Evolutionary conservation across 2,888 invertebrate species (phyloP).

Genomic region (Drosophila sordidapex): DNA sequence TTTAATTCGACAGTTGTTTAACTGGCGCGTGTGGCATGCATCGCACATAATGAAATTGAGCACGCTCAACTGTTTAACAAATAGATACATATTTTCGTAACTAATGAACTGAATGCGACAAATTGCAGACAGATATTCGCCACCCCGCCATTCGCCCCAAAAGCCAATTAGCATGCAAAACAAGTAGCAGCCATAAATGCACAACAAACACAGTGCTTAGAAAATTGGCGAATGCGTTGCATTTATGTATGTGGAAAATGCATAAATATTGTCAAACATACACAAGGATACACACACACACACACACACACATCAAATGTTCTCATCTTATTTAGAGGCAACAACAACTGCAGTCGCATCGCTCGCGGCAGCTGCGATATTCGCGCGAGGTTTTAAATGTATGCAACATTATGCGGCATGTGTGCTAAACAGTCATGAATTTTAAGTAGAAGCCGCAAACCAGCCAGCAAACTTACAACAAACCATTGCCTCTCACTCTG

Average conservation of each 20-base stretch:
- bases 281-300: constrained; percentile 8
- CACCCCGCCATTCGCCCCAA: background rate
- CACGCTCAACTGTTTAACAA: constrained; percentile 38
- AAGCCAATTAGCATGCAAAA: constrained; percentile 78
- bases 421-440: constrained; percentile 79
- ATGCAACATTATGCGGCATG: constrained; percentile 81
- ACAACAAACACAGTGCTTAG: constrained; percentile 47
- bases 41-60: constrained; percentile 28
- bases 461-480: constrained; percentile 14
- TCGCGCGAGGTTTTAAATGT: constrained; percentile 59
- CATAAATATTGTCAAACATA: constrained; percentile 61
- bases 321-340: constrained; percentile 63
- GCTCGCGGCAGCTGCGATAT: constrained; percentile 52
- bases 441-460: constrained; percentile 69
- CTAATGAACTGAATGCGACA: constrained; percentile 65
- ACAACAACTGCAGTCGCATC: constrained; percentile 37
- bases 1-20: constrained; percentile 5
- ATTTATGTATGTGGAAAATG: constrained; percentile 62
- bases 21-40: constrained; percentile 1
- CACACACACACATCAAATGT: constrained; percentile 39
- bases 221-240: constrained; percentile 32
- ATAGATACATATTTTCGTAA: constrained; percentile 39
- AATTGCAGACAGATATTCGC: constrained; percentile 45
- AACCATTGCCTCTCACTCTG: constrained; percentile 4
- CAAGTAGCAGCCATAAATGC: constrained; percentile 71